A percentile compares a stretch with the other conserved stretches of the same genome.
These are phyloP conservation scores for Acanthaster planci DNA, from an alignment of 35 echinoderm and acorn worm species.

Conservation along the genomic window DNA sequence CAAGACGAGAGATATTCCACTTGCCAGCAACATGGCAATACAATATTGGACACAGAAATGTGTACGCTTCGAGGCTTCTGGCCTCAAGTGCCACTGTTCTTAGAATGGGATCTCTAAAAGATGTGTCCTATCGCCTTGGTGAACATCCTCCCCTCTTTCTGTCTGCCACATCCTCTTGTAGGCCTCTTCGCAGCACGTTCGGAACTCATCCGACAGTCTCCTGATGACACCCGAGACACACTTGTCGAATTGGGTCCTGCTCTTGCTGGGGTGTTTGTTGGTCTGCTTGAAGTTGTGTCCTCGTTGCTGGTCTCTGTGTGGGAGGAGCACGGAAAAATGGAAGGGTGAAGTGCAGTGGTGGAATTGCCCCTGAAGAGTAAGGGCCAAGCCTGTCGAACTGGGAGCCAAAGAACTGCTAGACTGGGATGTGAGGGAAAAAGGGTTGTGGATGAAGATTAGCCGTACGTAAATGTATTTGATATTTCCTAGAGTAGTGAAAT, in stretches of 20 bases:
- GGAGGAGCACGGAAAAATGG: neutral
- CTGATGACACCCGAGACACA: conserved; percentile 50
- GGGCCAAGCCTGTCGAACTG: too few relatives aligned
- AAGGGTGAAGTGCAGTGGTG: too few relatives aligned
- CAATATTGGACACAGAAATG: neutral
- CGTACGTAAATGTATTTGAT: too few relatives aligned
- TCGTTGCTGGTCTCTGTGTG: neutral
- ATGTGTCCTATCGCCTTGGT: neutral
- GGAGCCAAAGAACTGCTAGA: too few relatives aligned
- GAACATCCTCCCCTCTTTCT: conserved; percentile 8
- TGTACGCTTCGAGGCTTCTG: neutral
- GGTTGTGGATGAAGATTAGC: too few relatives aligned
- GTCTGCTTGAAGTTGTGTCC: conserved; percentile 48
- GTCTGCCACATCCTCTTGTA: conserved; percentile 5
- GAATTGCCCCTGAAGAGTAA: too few relatives aligned
- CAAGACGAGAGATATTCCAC: neutral
- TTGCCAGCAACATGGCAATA: neutral
- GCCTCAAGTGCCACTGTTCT: neutral
- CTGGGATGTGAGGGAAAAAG: too few relatives aligned
- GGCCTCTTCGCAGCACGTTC: conserved; percentile 51
- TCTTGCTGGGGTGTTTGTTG: conserved; percentile 19
- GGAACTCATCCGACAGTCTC: conserved; percentile 39
- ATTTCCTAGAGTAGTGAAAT: too few relatives aligned
- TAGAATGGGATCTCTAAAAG: conserved; percentile 19
- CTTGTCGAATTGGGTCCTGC: conserved; percentile 45